Evolutionary conservation across 92 coral and sea anemone genomes (phyloP), one percentile per base, ranked within the genome.

Genomic region (Blastomussa wellsi): DNA sequence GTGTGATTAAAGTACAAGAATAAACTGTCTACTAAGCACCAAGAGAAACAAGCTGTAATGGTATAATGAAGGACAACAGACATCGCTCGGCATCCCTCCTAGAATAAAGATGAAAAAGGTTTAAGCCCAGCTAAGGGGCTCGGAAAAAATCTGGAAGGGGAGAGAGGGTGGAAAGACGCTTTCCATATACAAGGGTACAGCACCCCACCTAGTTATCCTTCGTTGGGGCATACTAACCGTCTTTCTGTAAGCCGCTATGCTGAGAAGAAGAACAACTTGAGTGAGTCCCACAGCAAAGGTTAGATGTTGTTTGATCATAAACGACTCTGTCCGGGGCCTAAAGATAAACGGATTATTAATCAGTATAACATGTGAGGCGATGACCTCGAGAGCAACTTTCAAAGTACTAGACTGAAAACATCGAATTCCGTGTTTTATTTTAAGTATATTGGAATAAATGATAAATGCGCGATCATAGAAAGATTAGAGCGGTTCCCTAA

Each of bases 291-390:
- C 88, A 15, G 95, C 92, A 4, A 90, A 26, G 3, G 94, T 92
- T 75, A 94, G 53, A 51, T 94, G 92, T 39, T 94, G 92, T 72
- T 94, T 94, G 52, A 94, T 89, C 20, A 89, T 55, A 76, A 92
- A 90, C 29, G 98, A 85, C 76, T 94, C 95, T 14, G 98, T 90
- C 31, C 90, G 86, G 20, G 95, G 95, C 75, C 98, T 94, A 88
- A 0, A 66, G 79, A 10, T 59, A 12, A 70, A 83, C 1, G 67
- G 28, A 75, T 26, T 15, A 62, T 26, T n/a, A 62, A 62, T 62
- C 32, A 62, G 68, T 26, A n/a, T n/a, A 62, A 62, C 24, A 62
- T 29, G 28, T 9, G 35, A 26, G 68, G 1, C 68, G 28, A 9
- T 8, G 35, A 62, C 33, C 68, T 26, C 2, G 16, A 62, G 68